A percentile compares a stretch with the other conserved stretches of the same genome.
These are phyloP conservation scores for Sminthurides bifidus DNA, from an alignment of 1,140 invertebrate species.

Conservation along the genomic window DNA sequence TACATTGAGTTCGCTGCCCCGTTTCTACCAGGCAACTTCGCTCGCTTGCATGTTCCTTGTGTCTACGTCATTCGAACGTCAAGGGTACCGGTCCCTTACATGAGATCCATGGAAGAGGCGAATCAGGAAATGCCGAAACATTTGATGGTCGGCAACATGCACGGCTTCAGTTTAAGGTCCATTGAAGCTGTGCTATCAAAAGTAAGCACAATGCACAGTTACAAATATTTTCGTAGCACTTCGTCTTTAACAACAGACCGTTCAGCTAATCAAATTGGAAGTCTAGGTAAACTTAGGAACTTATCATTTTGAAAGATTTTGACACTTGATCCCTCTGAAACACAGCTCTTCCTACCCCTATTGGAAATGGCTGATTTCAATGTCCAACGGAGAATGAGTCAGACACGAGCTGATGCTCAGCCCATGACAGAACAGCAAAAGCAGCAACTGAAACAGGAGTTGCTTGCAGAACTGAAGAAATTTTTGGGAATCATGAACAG, in stretches of 20 bases:
- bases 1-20: slow-evolving; percentile 44
- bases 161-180: slow-evolving; percentile 13
- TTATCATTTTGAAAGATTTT: background rate
- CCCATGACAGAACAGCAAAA: slow-evolving; percentile 27
- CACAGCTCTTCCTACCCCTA: slow-evolving; percentile 12
- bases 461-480: slow-evolving; percentile 40
- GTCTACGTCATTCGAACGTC: slow-evolving; percentile 53
- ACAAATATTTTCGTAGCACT: background rate
- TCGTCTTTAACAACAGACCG: background rate
- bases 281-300: background rate
- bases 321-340: background rate
- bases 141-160: slow-evolving; percentile 42
- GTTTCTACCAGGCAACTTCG: slow-evolving; percentile 51
- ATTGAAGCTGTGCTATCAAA: slow-evolving; percentile 21
- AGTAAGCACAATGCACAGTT: slow-evolving; percentile 1
- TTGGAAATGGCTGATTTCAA: slow-evolving; percentile 3
- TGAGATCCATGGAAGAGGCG: slow-evolving; percentile 41
- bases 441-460: slow-evolving; percentile 39
- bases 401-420: slow-evolving; percentile 8
- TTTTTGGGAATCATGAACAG: slow-evolving; percentile 37
- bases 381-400: slow-evolving; percentile 4
- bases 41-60: slow-evolving; percentile 47
- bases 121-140: slow-evolving; percentile 48
- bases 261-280: background rate
- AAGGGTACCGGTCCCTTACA: slow-evolving; percentile 46